Percentiles rank a stretch among this genome's conserved stretches.
Evolutionary conservation across 2,888 invertebrate species (phyloP).

Genomic region (Rhingia rostrata): DNA sequence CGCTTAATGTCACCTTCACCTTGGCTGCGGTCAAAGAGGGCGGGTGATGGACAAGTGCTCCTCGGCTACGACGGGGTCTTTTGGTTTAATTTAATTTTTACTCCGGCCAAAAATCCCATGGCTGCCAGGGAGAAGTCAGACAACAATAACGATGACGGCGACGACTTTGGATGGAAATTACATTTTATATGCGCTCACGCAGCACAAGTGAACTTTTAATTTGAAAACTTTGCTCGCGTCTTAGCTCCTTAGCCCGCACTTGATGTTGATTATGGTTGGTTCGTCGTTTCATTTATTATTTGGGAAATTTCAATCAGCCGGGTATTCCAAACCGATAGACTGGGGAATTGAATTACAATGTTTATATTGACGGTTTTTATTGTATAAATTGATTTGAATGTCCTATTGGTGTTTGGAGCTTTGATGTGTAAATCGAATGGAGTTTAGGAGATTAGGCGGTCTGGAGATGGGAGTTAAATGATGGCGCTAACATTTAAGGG

Average conservation of each 20-base stretch:
- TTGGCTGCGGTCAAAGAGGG: constrained; percentile 57
- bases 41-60: constrained; percentile 6
- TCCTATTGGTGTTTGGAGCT: too few relatives aligned
- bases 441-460: too few relatives aligned
- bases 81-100: constrained; percentile 29
- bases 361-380: background rate
- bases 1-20: constrained; percentile 74
- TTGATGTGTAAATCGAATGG: too few relatives aligned
- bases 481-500: too few relatives aligned
- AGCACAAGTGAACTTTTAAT: constrained; percentile 70
- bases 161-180: constrained; percentile 57
- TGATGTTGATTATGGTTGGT: too few relatives aligned
- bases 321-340: background rate
- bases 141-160: constrained; percentile 57
- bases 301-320: constrained; percentile 36
- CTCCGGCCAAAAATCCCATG: constrained; percentile 26
- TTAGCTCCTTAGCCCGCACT: background rate
- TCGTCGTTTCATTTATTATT: constrained; percentile 13
- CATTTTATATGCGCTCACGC: constrained; percentile 61
- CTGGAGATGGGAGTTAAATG: too few relatives aligned
- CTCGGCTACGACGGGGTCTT: background rate
- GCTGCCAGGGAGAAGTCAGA: constrained; percentile 40
- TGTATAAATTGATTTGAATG: constrained; percentile 1
- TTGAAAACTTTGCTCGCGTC: constrained; percentile 64
- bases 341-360: background rate